Base-by-base conservation (phyloP, 2,888 invertebrate species). In the Gymnocheta viridis region DNA sequence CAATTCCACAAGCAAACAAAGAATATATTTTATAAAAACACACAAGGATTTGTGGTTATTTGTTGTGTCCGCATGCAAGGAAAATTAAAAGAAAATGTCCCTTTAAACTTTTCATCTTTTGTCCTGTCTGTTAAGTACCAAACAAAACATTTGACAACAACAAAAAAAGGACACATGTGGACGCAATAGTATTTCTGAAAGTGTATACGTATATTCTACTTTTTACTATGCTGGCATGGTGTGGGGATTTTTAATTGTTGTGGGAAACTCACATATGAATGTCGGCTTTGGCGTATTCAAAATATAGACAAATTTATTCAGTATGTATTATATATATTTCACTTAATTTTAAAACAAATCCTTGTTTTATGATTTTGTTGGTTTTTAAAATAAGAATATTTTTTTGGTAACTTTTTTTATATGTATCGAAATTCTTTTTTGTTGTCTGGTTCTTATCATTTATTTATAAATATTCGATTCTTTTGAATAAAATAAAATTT, bases 211-310 rank as follows among this genome's bases (percentile, higher is more conserved):
- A 29, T 51, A 17, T 60, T 14, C 12, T 12, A 4, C 3, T n/a
- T 22, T 24, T 19, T 49, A 49, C 60, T 49, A 12, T 49, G 7
- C 14, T 38, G 5, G 32, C 9, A 2, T 24, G 35, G 62, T 70
- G 88, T 88, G 87, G 87, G 87, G 87, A 88, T 88, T 89, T 91
- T 90, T 91, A 91, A 91, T 91, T 91, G 91, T 91, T 91, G 91
- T 91, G 91, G 91, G 91, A 91, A 91, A 89, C 88, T 86, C 88
- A 89, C 91, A 91, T 89, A 88, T 91, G 91, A 89, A 86, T 87
- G 86, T 86, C 88, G 81, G 85, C 84, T 86, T 86, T 82, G 7
- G 32, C 7, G 32, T 32, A 32, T 5, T 5, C 5, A 32, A 4
- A 32, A 7, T 7, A 32, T 4, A 7, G 32, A 32, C n/a, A n/a